Base-by-base conservation (phyloP, 2,113 vertebrate species). In the Vulpes ferrilata region DNA sequence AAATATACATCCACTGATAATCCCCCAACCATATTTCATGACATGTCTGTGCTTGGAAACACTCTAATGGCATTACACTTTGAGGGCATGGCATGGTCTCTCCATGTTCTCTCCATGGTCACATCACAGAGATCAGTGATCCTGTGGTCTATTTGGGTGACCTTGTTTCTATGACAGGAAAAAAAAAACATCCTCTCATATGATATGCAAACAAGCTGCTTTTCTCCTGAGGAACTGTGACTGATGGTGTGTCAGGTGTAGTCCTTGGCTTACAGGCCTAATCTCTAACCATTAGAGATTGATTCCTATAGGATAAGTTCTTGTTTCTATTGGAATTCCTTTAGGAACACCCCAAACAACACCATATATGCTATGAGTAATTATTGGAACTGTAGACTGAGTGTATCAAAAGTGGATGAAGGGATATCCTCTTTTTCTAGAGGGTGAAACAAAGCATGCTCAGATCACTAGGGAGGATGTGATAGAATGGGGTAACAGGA, bases 11-110 rank as follows among this genome's bases (percentile, higher is more conserved):
- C 32, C 10, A 60, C 23, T 93, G 79, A 87, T 93, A 96, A 87
- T 95, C 93, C 38, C 57, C 53, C n/a, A 76, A 11, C n/a, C 90
- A 90, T 43, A 78, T 97, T 95, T 95, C 93, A 74, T 17, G 67
- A 81, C 89, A 90, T 87, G 80, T 86, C 43, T 93, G 22, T 82
- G 43, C n/a, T 90, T 43, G 87, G 57, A 81, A 90, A 90, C n/a
- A 81, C 86, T 93, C 22, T 94, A 86, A 76, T 88, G 92, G 38
- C 65, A 85, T 92, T 96, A 51, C 19, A 69, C 51, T 84, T 43
- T 64, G 67, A 95, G 38, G 78, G 23, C 20, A 69, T 32, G 90
- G 23, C 30, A 51, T 84, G 73, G 25, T 80, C 7, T 92, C 30
- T 35, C 35, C 35, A 35, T 35, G 35, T 35, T 35, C 35, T 81